Base-by-base conservation (phyloP, 1,140 invertebrate species). In the Papilio glaucus region DNA sequence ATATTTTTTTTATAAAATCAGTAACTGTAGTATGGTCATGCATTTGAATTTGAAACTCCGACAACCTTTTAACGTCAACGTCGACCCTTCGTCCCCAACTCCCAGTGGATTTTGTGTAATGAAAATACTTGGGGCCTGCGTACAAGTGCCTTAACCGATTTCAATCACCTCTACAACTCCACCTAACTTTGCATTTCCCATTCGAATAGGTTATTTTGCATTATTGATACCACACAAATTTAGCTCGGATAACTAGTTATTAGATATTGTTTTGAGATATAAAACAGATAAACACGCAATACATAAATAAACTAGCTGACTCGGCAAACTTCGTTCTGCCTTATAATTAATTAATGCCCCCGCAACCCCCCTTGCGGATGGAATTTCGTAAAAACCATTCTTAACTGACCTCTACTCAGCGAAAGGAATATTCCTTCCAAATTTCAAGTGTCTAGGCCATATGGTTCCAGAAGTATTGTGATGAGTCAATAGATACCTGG, bases 71-170 rank as follows among this genome's bases (percentile, higher is more conserved):
- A 65, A 65, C 37, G 24, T 65, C 62, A 39, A 41, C 33, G 62
- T 65, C 62, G 62, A 39, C 37, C 62, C 62, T 65, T 65, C 62
- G 62, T 65, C 62, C 62, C 18, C 15, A 39, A 38, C 12, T 21
- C 62, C 62, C 62, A 12, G 37, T n/a, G 33, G 61, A 65, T 8
- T 65, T 65, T 37, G n/a, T 21, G 33, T 65, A 65, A 65, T 65
- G 62, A 65, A 65, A 65, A 37, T 65, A 65, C 62, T 65, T 65
- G 37, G 15, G 15, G 33, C 8, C 62, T 33, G n/a, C 62, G 49
- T 57, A 57, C 49, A 57, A 57, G 49, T 57, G 49, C 49, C 49
- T 57, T 57, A 57, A 57, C 49, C 49, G 49, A 57, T 57, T 57
- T 57, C 49, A 57, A 24, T 57, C 49, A 57, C 49, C 21, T 57